A percentile compares a stretch with the other conserved stretches of the same genome.
Evolutionary conservation across 2,888 invertebrate species (phyloP).

Genomic region (Hypsopygia costalis): DNA sequence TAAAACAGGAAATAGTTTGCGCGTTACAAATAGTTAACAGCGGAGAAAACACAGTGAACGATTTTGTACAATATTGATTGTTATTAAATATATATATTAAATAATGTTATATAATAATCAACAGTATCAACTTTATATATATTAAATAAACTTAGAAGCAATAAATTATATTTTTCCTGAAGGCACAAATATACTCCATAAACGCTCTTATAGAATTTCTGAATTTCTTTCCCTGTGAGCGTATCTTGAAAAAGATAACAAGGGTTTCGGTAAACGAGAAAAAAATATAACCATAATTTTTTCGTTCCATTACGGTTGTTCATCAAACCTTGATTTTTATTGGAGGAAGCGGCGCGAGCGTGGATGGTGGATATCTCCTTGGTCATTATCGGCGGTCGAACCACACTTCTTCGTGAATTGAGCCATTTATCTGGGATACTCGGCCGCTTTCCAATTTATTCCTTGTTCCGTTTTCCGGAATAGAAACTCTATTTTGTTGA

Average conservation of each 20-base stretch:
- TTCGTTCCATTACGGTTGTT: constrained; percentile 17
- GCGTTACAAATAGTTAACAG: too few species aligned
- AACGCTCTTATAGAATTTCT: too few species aligned
- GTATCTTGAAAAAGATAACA: not conserved
- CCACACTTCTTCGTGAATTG: constrained; percentile 31
- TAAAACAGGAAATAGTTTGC: too few species aligned
- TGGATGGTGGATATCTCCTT: constrained; percentile 11
- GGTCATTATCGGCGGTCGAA: constrained; percentile 30
- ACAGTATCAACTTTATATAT: too few species aligned
- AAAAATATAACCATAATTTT: not conserved
- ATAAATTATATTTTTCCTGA: too few species aligned
- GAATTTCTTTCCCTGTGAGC: too few species aligned
- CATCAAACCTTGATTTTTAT: constrained; percentile 33
- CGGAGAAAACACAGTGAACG: too few species aligned
- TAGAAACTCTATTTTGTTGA: not conserved
- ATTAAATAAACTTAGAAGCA: too few species aligned
- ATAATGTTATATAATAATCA: too few species aligned
- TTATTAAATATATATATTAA: too few species aligned
- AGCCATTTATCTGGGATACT: constrained; percentile 37
- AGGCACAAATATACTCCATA: too few species aligned
- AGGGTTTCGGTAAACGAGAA: not conserved
- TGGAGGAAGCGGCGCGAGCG: constrained; percentile 15
- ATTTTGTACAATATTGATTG: too few species aligned
- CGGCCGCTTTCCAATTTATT: constrained; percentile 24
- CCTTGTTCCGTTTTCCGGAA: constrained; percentile 6